Evolutionary conservation across 2,113 vertebrate species (phyloP).

Genomic region (Columba livia): DNA sequence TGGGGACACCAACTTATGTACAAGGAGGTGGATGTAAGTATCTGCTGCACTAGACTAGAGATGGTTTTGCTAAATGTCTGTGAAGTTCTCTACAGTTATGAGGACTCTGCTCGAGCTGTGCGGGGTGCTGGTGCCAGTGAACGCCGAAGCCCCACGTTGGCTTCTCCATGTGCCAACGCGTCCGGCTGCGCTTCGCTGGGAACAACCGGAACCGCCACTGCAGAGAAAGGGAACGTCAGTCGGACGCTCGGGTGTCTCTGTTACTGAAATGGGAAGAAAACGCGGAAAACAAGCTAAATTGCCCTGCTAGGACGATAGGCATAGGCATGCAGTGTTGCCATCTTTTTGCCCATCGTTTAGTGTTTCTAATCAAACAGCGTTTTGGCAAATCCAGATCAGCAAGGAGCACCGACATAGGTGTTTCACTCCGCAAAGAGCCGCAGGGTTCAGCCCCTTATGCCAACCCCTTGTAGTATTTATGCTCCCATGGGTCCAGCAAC

Average conservation of each 20-base stretch:
- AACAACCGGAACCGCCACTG: not conserved
- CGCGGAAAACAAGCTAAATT: not conserved
- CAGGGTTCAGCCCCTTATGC: not conserved
- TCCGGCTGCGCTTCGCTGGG: not conserved
- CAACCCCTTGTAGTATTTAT: not conserved
- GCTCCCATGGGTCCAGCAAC: not conserved
- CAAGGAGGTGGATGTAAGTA: not conserved
- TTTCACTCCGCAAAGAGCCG: not conserved
- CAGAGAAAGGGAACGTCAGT: not conserved
- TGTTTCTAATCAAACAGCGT: not conserved
- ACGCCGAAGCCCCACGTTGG: accelerated
- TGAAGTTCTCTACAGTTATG: not conserved
- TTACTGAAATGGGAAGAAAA: not conserved
- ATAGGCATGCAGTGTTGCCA: accelerated
- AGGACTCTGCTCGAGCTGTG: not conserved
- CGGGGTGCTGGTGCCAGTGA: not conserved
- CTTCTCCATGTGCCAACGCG: not conserved
- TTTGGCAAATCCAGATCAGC: not conserved
- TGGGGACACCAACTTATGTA: not conserved
- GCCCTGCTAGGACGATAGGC: not conserved
- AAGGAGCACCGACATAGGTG: accelerated
- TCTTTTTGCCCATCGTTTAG: not conserved
- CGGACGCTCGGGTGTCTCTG: not conserved
- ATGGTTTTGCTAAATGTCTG: not conserved
- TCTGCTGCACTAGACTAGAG: not conserved